Base-by-base conservation (phyloP, 2,113 vertebrate species). In the Australoheros scitulus region DNA sequence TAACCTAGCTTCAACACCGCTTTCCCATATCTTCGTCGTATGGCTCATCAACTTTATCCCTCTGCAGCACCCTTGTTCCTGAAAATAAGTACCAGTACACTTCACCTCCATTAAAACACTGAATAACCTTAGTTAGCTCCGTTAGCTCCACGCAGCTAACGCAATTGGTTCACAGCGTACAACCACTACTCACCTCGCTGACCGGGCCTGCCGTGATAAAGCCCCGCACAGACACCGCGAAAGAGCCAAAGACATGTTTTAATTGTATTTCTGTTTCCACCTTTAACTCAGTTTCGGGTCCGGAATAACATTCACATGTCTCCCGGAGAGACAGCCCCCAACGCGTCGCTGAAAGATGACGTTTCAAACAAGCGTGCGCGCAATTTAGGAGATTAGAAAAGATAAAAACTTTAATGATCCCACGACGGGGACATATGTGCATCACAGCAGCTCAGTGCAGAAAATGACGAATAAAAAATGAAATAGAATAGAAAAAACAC, bases 171-270 rank as follows among this genome's bases (percentile, higher is more conserved):
- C 26, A 61, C 3, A 1, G 34, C 13, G 7, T 29, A n/a, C 7
- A 3, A 59, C 11, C 58, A 52, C 75, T 70, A 76, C 94, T 89
- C 59, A 95, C 95, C 94, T 85, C 1, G 85, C 59, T 55, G 38
- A 13, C 41, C 43, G n/a, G 9, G 50, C 7, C 22, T 87, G 88
- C 61, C 79, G 89, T n/a, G 91, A 86, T 26, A 94, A 76, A 76
- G 84, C 29, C 70, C 89, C 82, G 22, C 76, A 85, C 2, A 92
- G 6, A 20, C 64, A 65, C 5, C 88, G 89, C 61, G 83, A 91
- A 7, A 93, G 6, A 68, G 77, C 29, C 22, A 78, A 6, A 47
- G 87, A 87, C 95, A 95, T 95, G 4, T 70, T 86, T 78, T n/a
- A 59, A 32, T 47, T 3, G 7, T 10, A 6, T 72, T 1, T 70